Percentiles rank a stretch among this genome's conserved stretches.
Evolutionary conservation across 2,797 vertebrate genomes (phyloP).

Genomic region (Taeniopygia guttata): DNA sequence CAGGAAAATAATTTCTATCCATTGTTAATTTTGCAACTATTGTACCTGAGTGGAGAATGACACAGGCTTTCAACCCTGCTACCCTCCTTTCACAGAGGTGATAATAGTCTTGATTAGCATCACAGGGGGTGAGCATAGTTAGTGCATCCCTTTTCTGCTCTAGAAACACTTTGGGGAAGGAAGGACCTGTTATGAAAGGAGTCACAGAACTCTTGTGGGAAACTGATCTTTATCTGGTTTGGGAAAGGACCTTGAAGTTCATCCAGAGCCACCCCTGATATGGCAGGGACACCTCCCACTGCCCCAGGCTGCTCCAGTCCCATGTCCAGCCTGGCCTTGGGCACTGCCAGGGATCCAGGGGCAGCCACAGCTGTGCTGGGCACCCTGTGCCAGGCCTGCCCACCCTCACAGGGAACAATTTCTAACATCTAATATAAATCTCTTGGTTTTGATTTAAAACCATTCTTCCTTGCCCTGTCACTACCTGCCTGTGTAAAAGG

Average conservation of each 20-base stretch:
- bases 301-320: not conserved
- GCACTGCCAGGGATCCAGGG: not conserved
- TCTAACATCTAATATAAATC: not conserved
- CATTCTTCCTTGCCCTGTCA: too few species aligned
- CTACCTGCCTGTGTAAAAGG: not conserved
- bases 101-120: not conserved
- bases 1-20: not conserved
- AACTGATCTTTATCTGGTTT: not conserved
- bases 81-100: not conserved
- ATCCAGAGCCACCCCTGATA: not conserved
- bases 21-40: not conserved
- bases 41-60: not conserved
- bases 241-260: not conserved
- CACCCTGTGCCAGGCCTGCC: not conserved
- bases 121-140: not conserved
- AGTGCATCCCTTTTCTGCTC: not conserved
- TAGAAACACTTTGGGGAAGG: not conserved
- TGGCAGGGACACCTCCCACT: not conserved
- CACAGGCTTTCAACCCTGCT: not conserved
- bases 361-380: not conserved
- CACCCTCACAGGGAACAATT: not conserved
- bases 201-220: not conserved
- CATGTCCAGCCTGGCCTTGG: not conserved
- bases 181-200: not conserved
- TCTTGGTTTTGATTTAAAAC: not conserved